Evolutionary conservation across 2,797 vertebrate genomes (phyloP), one percentile per base, ranked within the genome.

Genomic region (Hippoglossus hippoglossus): DNA sequence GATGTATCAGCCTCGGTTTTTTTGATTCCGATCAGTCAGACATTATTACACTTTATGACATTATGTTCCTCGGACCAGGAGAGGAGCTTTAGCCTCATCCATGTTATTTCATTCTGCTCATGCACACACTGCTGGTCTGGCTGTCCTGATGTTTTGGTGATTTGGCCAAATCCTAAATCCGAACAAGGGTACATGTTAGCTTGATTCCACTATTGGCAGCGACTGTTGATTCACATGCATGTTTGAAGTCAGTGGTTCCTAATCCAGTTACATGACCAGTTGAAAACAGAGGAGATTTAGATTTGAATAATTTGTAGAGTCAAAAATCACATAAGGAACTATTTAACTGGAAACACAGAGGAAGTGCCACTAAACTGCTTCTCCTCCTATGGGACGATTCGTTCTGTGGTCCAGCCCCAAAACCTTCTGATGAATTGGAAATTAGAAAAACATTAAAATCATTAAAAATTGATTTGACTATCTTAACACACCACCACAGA

Each of bases 81-180:
- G 7, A 22, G 63, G 26, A 25, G 58, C 54, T 61, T 76, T 13
- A 2, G 54, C 50, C 19, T 83, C 52, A 81, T 80, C 62, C 10
- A 61, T 11, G 34, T 36, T 11, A 36, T 84, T 75, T 80, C 19
- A 81, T 79, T 81, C 80, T 71, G 66, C 71, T 83, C 74, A 85
- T 74, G 71, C 80, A 69, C 56, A 64, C n/a, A 6, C 54, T 52
- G 58, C 31, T 58, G 46, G 34, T 5, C 41, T 44, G 15, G 15
- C 41, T 18, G 13, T 44, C 15, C 41, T 11, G 34, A 44, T 18
- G 15, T 44, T 18, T 44, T 18, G 41, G 13, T 44, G 41, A 16
- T 36, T 36, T 49, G 19, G 19, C 34, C 56, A 71, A 73, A 80
- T 58, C 54, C 26, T 47, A 55, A 86, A 36, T 36, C 34, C 11